Conservation (phyloP, 2,797 vertebrate species). For the Ctenochaetus hawaiiensis region DNA sequence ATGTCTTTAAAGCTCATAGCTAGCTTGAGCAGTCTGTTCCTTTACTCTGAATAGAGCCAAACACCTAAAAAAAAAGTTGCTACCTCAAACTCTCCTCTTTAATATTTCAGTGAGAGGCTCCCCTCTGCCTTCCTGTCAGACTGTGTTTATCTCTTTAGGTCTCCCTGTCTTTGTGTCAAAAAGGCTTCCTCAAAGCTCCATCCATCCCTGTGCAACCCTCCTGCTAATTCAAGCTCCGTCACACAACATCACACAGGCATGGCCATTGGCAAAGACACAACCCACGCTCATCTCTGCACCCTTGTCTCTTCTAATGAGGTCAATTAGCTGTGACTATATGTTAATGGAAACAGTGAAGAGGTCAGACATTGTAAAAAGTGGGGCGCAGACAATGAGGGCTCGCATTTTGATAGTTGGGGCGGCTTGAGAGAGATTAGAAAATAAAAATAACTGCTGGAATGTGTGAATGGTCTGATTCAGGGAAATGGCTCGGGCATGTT, state of each 20-base stretch:
- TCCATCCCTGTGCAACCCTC: neutral
- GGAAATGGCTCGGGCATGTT: neutral
- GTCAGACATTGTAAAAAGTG: slow-evolving; percentile 71
- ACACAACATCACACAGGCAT: slow-evolving; percentile 16
- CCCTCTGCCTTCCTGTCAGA: slow-evolving; percentile 25
- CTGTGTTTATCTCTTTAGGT: slow-evolving; percentile 32
- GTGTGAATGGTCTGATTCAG: slow-evolving; percentile 8
- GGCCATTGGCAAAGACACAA: slow-evolving; percentile 36
- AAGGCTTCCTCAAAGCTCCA: slow-evolving; percentile 27
- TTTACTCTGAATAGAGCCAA: neutral
- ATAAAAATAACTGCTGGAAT: slow-evolving; percentile 18
- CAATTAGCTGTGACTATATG: slow-evolving; percentile 62
- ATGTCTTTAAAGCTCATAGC: slow-evolving; percentile 1
- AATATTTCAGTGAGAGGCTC: slow-evolving; percentile 44
- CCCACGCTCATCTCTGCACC: slow-evolving; percentile 13
- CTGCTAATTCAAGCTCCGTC: slow-evolving; percentile 41
- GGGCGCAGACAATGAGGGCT: slow-evolving; percentile 57
- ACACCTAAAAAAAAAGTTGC: slow-evolving; percentile 10
- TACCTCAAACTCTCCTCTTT: slow-evolving; percentile 33
- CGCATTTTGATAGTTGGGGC: slow-evolving; percentile 24
- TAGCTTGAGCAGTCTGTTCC: neutral
- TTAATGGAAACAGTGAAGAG: slow-evolving; percentile 53
- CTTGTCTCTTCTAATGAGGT: slow-evolving; percentile 70
- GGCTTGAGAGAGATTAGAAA: neutral
- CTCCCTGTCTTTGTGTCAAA: slow-evolving; percentile 42